Evolutionary conservation across 2,113 vertebrate species (phyloP), one percentile per base, ranked within the genome.

Genomic region (Phoxinus phoxinus): DNA sequence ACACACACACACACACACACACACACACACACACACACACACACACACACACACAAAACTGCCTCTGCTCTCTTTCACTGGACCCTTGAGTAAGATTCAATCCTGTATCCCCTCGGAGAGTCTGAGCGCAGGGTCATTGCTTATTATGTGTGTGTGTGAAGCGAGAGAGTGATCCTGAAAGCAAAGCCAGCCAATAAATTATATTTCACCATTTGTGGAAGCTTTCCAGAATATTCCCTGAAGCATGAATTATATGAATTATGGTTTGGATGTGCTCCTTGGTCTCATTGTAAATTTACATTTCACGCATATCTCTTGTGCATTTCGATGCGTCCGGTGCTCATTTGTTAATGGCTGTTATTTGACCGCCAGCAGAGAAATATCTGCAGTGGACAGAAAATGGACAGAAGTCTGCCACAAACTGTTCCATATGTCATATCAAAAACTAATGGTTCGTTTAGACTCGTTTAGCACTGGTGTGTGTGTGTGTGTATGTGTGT

Each of bases 81-180:
- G 93, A 93, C 88, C 41, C 78, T 83, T 91, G 90, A 92, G 90
- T 91, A 85, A 93, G 94, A 94, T 94, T 91, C 92, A 93, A 94
- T 94, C 94, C 93, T 87, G 37, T 90, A 93, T 94, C 93, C 95
- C 53, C 94, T 91, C 88, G 77, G 94, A 93, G 94, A 95, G 91
- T 90, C 84, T 78, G 91, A 92, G 93, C 87, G 84, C 91, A 90
- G 86, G 93, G 93, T 94, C 90, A 56, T 23, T 56, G 53, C 19
- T 56, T 56, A 23, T 56, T 56, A 3, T 56, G 19, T 56, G 53
- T 3, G 53, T 53, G 51, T 53, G 53, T 56, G 53, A 21, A 56
- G 51, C 19, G 5, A 56, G 51, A 56, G 51, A 85, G 83, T 90
- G 84, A 74, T 88, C 92, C 90, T 92, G 89, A 92, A 91, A 91